These are phyloP conservation scores for Agelas oroides DNA, from an alignment of 37 sponge, comb jelly and placozoan genomes.

Conservation along the genomic window DNA sequence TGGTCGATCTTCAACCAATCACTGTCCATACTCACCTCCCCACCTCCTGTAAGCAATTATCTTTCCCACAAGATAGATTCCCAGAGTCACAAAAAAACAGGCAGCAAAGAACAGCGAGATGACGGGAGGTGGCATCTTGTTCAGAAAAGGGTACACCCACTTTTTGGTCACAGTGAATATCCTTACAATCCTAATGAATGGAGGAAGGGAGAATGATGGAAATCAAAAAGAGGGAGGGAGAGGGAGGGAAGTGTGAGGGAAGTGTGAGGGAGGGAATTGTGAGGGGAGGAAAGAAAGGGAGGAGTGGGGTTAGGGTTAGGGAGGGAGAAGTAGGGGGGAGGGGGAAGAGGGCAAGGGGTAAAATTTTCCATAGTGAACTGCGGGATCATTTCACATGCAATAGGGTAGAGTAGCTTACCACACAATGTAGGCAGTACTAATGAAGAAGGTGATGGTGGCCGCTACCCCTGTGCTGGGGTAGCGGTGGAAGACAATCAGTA, in stretches of 20 bases:
- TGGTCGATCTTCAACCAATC: background rate
- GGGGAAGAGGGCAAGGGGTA: no score
- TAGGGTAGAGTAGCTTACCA: slow-evolving; percentile 56
- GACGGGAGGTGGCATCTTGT: slow-evolving; percentile 46
- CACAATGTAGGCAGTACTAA: slow-evolving; percentile 54
- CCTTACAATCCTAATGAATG: slow-evolving; percentile 33
- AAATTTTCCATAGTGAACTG: no score
- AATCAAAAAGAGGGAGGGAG: no score
- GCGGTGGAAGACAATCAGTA: slow-evolving; percentile 73
- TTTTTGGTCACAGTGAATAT: slow-evolving; percentile 15
- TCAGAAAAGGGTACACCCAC: slow-evolving; percentile 74
- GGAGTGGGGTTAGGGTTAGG: no score
- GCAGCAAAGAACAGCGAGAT: slow-evolving; percentile 69
- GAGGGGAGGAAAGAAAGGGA: no score
- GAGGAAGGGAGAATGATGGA: no score
- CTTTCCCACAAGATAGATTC: slow-evolving; percentile 52
- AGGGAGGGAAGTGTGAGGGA: background rate
- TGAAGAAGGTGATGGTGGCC: background rate
- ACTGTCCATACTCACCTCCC: slow-evolving; percentile 60
- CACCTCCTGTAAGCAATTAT: slow-evolving; percentile 45
- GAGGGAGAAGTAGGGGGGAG: no score
- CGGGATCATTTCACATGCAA: no score
- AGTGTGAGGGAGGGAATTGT: no score
- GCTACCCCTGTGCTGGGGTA: slow-evolving; percentile 59
- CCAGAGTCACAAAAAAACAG: slow-evolving; percentile 34